Base-by-base conservation (phyloP, 2,888 invertebrate species). In the Pandemis cinnamomeana region DNA sequence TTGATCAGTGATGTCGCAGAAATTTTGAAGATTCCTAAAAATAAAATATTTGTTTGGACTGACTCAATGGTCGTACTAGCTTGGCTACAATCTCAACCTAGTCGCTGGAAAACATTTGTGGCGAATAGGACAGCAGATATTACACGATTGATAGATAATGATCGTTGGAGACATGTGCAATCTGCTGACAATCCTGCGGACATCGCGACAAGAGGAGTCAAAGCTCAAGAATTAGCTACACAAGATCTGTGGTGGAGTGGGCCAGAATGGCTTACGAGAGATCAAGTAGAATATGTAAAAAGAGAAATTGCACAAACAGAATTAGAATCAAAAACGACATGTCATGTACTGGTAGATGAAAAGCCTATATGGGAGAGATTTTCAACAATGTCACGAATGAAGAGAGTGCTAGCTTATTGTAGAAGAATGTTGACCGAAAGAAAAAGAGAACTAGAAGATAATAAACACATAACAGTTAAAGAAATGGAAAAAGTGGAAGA, bases 351-450 rank as follows among this genome's bases (percentile, higher is more conserved):
- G 7, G 0, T 58, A 5, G 66, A 71, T 36, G 69, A 71, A 42
- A 53, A 46, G 8, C 51, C 69, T 41, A 75, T 73, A 15, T 75
- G 75, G 73, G 71, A 75, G 58, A 73, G 72, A 70, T 77, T 76
- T 72, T 76, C 75, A 10, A 69, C 61, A n/a, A 20, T 76, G 13
- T 67, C 71, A n/a, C 72, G 68, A 61, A 69, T 77, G 73, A 71
- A 73, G 53, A 70, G 75, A 70, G 76, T 77, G 20, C 41, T 77
- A 20, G 66, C 75, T 4, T 76, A 73, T 58, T 76, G 75, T 41
- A 73, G 53, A 71, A 76, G 75, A 58, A 48, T 76, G 27, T 27
- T 75, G n/a, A 77, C 20, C 0, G 20, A 20, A 20, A 20, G 20
- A 70, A 5, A 48, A 7, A 63, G 60, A 68, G 15, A 42, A 42